Conservation (phyloP, 2,797 vertebrate species). For the Denticeps clupeoides region DNA sequence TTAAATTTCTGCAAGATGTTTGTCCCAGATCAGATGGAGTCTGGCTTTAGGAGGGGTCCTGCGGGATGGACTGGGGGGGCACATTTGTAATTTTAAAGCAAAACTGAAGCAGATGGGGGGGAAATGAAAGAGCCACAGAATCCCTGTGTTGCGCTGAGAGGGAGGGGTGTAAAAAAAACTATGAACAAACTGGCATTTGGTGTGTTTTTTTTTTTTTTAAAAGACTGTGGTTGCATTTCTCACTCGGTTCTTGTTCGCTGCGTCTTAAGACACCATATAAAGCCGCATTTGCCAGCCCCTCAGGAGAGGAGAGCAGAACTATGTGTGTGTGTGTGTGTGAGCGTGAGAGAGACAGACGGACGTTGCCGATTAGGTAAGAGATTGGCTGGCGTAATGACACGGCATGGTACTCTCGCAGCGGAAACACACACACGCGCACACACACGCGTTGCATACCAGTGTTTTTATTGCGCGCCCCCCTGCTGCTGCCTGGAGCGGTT, state of each 20-base stretch:
- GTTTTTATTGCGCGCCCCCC: slow-evolving; percentile 46
- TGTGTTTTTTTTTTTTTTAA: slow-evolving; percentile 25
- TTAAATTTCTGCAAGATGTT: slow-evolving; percentile 39
- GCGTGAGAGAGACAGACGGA: background rate
- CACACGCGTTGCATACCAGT: slow-evolving; percentile 33
- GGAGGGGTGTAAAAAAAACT: background rate
- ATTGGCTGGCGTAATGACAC: slow-evolving; percentile 68
- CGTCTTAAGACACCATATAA: slow-evolving; percentile 36
- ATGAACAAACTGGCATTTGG: slow-evolving; percentile 30
- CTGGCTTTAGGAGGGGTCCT: slow-evolving; percentile 34
- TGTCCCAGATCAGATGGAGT: slow-evolving; percentile 36
- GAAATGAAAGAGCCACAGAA: slow-evolving; percentile 26
- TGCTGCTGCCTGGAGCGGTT: slow-evolving; percentile 38
- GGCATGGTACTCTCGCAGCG: slow-evolving; percentile 54
- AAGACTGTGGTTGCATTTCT: no score
- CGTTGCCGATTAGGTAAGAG: slow-evolving; percentile 66
- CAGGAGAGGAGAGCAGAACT: slow-evolving; percentile 43
- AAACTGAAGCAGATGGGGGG: slow-evolving; percentile 49
- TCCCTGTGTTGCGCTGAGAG: slow-evolving; percentile 16
- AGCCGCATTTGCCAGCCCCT: slow-evolving; percentile 45
- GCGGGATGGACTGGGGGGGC: slow-evolving; percentile 30
- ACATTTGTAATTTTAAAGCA: slow-evolving; percentile 38
- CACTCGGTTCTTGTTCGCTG: no score
- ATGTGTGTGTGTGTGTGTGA: slow-evolving; percentile 35
- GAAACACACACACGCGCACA: slow-evolving; percentile 27